A percentile compares a stretch with the other conserved stretches of the same genome.
These are phyloP conservation scores for Pituophis catenifer DNA, from an alignment of 2,113 vertebrate genomes.

Conservation along the genomic window DNA sequence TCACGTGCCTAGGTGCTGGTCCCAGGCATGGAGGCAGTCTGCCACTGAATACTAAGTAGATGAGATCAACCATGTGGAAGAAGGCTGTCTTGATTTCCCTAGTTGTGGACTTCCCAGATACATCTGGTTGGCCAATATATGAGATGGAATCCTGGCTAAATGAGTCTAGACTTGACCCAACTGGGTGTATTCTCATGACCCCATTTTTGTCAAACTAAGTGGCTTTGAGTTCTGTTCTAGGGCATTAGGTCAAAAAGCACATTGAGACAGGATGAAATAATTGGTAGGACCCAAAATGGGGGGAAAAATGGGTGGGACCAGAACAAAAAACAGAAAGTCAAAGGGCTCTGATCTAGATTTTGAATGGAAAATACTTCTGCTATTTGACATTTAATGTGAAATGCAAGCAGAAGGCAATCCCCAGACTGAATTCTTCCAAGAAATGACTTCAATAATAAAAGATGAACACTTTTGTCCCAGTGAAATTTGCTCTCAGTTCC, in stretches of 20 bases:
- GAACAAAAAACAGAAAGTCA: neutral
- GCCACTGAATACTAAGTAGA: neutral
- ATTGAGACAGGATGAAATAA: neutral
- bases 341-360: neutral
- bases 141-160: neutral
- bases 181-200: neutral
- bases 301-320: neutral
- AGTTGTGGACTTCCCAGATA: neutral
- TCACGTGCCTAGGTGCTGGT: neutral
- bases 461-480: neutral
- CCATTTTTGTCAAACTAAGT: neutral
- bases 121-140: neutral
- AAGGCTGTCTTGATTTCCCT: neutral
- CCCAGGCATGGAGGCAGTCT: neutral
- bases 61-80: neutral
- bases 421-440: neutral
- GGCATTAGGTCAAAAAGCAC: neutral
- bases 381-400: neutral
- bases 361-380: neutral
- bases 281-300: neutral
- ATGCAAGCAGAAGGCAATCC: neutral
- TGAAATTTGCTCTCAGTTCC: neutral
- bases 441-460: neutral
- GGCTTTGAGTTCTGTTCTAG: neutral
- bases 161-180: neutral